Evolutionary conservation across 2,888 invertebrate genomes (phyloP).

Genomic region (Lumbricus terrestris): DNA sequence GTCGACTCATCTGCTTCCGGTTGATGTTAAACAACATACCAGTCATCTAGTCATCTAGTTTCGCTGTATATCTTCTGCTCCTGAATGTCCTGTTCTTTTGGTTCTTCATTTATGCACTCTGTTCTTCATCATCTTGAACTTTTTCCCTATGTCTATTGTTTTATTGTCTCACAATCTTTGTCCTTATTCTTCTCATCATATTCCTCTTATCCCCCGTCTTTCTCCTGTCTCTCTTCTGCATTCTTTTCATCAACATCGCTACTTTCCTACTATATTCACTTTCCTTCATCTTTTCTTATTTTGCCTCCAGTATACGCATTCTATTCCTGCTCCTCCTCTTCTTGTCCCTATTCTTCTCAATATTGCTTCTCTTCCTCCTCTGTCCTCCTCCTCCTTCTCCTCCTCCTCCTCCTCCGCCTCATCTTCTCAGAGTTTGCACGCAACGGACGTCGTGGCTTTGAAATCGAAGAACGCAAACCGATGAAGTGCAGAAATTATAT

Average conservation of each 20-base stretch:
- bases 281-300: too few relatives aligned
- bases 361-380: not conserved
- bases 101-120: not conserved
- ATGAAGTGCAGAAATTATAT: conserved; percentile 3
- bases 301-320: too few relatives aligned
- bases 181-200: not conserved
- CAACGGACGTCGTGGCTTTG: not conserved
- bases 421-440: not conserved
- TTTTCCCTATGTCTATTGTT: not conserved
- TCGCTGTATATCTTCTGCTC: not conserved
- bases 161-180: not conserved
- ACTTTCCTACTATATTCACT: too few relatives aligned
- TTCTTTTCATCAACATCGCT: too few relatives aligned
- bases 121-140: not conserved
- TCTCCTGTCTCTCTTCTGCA: not conserved
- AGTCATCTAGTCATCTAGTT: not conserved
- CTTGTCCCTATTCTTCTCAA: too few relatives aligned
- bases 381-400: too few relatives aligned
- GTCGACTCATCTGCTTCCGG: not conserved
- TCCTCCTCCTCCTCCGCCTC: not conserved
- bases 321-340: not conserved
- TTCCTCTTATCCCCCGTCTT: not conserved
- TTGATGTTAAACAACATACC: not conserved
- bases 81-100: not conserved
- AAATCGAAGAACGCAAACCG: not conserved